Evolutionary conservation across 2,888 invertebrate species (phyloP), one percentile per base, ranked within the genome.

Genomic region (Rotaria sp.): DNA sequence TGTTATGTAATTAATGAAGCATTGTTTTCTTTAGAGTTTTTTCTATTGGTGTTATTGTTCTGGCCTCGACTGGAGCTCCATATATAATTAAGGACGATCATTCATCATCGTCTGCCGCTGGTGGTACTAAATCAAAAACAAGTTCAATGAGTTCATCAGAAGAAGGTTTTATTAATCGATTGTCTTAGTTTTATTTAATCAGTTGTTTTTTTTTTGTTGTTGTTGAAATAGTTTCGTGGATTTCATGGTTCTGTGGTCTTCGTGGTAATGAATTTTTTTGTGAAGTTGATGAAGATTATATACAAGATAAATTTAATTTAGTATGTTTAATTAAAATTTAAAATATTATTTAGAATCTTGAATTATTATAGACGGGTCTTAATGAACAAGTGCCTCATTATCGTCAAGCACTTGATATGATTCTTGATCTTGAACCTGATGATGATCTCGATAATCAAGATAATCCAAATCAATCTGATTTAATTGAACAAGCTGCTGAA

Each of bases 241-340:
- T 99, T 92, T 96, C 97, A 90, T 99, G 99, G 99, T 99, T 99
- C 93, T 99, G 99, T 93, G 96, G 97, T 89, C 94, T 99, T 89
- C 94, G 98, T 89, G 99, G 99, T 90, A 99, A 99, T 93, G 99
- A 99, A 92, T 99, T 97, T 92, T 99, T 97, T 92, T 99, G 99
- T 92, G 99, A 99, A 94, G 98, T 99, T 88, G 99, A 99, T 92
- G 99, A 99, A 92, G 99, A 99, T 92, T 99, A 99, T 90, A 99
- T 99, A 92, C 98, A 99, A 92, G 99, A 99, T 92, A 98, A 99
- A 93, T 99, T 99, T 92, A 99, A 99, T 93, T 93, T 99, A 80
- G 67, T 67, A 67, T 3, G 38, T 67, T 30, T 21, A 7, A 5
- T n/a, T 1, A 35, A 35, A 67, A 52, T 5, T 21, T 52, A 11